Evolutionary conservation across 2,113 vertebrate species (phyloP), one percentile per base, ranked within the genome.

Genomic region (Alosa alosa): DNA sequence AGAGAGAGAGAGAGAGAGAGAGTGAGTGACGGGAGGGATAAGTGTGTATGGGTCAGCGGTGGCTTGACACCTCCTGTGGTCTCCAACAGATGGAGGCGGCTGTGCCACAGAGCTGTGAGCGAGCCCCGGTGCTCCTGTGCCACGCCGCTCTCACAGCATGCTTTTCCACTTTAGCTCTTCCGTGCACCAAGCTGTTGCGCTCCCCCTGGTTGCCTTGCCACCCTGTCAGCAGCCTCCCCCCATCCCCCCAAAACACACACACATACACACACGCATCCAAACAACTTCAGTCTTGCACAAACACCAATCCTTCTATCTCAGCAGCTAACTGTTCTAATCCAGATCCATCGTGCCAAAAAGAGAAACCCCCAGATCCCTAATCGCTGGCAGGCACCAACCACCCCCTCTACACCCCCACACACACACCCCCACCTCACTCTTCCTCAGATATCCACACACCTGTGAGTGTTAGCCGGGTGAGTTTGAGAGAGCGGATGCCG

Each of bases 121-220:
- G 83, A 90, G 90, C 86, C 86, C 89, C 31, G 1, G 31, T 84
- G 78, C 86, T 86, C 89, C 31, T 0, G 31, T 84, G 78, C 85
- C 84, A 85, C 87, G 82, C 31, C 50, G 55, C 55, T 85, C 82
- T 44, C 89, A 84, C 89, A 91, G 90, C 91, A 90, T 81, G 87
- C 88, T 83, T 89, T 93, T 92, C 88, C 90, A 92, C 92, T 93
- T 90, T 68, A 90, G 68, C 81, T 87, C 88, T 86, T 85, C 84
- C 83, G 86, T 75, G 82, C 82, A 82, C 57, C 22, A 68, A 83
- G 84, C 84, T 88, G 81, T 15, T 57, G 41, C 83, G 57, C 52
- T 87, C 52, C 55, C 45, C 11, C 10, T 31, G n/a, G n/a, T 15
- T 36, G 72, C 31, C 9, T 39, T 36, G 72, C 72, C 31, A 36